Evolutionary conservation across 1,140 invertebrate genomes (phyloP), one percentile per base, ranked within the genome.

Genomic region (Drosophila sechellia): DNA sequence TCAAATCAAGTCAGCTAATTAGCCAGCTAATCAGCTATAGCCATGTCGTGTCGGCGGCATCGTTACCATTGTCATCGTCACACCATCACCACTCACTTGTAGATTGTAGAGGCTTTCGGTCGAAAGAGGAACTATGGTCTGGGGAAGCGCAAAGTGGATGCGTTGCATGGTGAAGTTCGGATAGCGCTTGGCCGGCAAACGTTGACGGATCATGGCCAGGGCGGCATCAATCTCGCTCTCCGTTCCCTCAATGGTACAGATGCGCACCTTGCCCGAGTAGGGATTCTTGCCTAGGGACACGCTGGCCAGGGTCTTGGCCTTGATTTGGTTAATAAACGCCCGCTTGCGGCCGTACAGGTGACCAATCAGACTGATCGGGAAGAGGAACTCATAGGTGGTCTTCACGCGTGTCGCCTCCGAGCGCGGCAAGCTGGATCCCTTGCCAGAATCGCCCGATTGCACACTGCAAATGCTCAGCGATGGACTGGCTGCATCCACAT

Each of bases 261-360:
- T 94, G 93, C 97, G 97, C 73, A 95, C 93, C 77, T 95, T 95
- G 10, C 94, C 92, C 42, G 94, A 94, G n/a, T 93, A 93, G 11
- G 95, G 95, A 93, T 97, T 96, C 81, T 94, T 94, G 91, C 95
- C 96, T 5, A 99, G 94, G 52, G 95, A 93, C 45, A 99, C 95
- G 77, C 94, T 95, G 15, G 97, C 96, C 77, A 95, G 94, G 1
- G 96, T 96, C 77, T 95, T 95, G 3, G 94, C 92, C 90, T 97
- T 97, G 46, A 99, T 96, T 77, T 94, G 94, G 54, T 96, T 95
- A 12, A 99, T 95, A 92, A 96, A 96, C n/a, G 93, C 93, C 20
- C 98, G 97, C 77, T 95, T 95, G 79, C 95, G 95, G 31, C 98
- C 98, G 90, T 99, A 98, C 57, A 99, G 93, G 37, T 95, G 94